A percentile compares a stretch with the other conserved stretches of the same genome.
Evolutionary conservation across 2,888 invertebrate species (phyloP).

Genomic region (Deladenus siricidicola): DNA sequence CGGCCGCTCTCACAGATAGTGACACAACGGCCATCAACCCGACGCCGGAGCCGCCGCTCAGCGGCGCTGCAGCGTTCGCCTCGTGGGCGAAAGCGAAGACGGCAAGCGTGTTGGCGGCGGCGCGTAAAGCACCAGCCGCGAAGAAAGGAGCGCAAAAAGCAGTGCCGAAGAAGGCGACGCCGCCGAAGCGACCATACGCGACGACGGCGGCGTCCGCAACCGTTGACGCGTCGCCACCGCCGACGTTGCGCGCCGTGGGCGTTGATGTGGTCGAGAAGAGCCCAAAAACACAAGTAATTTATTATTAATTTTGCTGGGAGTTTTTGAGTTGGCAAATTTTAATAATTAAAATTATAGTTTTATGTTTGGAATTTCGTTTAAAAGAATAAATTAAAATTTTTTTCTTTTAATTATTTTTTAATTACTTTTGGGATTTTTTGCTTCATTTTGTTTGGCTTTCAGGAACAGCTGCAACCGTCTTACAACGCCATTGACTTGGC

Average conservation of each 20-base stretch:
- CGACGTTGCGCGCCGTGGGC: background rate
- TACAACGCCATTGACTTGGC: constrained; percentile 10
- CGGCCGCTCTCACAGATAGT: background rate
- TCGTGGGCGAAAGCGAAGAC: background rate
- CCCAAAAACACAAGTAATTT: background rate
- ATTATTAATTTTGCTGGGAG: too few species aligned
- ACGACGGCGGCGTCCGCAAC: background rate
- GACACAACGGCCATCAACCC: background rate
- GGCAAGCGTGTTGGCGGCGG: background rate
- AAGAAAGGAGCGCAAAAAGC: background rate
- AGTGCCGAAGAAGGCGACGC: background rate
- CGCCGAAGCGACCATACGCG: background rate
- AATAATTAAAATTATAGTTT: too few species aligned
- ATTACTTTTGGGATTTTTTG: too few species aligned
- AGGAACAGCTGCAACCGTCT: too few species aligned
- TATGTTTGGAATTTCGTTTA: too few species aligned
- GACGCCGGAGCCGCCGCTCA: background rate
- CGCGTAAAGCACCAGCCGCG: background rate
- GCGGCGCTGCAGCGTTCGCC: background rate
- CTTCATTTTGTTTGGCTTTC: too few species aligned
- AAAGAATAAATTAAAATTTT: too few species aligned
- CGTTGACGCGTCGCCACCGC: too few species aligned
- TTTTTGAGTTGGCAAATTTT: too few species aligned
- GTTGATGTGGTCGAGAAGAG: background rate
- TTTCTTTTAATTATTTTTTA: too few species aligned